Evolutionary conservation across 1,140 invertebrate species (phyloP).

Genomic region (Drosophila nasuta): DNA sequence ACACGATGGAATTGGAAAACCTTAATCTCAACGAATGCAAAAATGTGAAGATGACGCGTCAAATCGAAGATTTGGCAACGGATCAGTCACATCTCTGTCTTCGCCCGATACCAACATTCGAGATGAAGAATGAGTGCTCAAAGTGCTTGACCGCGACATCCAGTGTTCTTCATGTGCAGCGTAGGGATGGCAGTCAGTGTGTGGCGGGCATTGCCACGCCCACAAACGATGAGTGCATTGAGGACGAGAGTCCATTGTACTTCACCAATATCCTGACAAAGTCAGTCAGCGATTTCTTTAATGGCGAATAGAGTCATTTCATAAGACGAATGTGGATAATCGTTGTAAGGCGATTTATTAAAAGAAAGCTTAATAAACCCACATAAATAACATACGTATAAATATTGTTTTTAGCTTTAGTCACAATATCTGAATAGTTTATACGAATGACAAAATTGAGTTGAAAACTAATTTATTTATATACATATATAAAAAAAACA

Average conservation of each 20-base stretch:
- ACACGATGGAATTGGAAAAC: not conserved
- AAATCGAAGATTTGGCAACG: not conserved
- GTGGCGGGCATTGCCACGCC: constrained; percentile 52
- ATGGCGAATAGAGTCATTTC: too few relatives aligned
- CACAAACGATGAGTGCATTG: constrained; percentile 26
- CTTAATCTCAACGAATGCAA: not conserved
- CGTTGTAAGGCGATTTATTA: too few relatives aligned
- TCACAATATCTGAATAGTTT: too few relatives aligned
- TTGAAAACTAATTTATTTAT: too few relatives aligned
- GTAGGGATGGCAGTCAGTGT: constrained; percentile 14
- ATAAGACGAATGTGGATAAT: too few relatives aligned
- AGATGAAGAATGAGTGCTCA: not conserved
- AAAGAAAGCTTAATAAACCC: too few relatives aligned
- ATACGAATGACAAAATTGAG: too few relatives aligned
- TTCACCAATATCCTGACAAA: constrained; percentile 16
- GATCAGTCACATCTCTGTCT: constrained; percentile 23
- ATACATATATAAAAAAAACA: too few relatives aligned
- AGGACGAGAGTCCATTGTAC: not conserved
- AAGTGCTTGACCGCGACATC: constrained; percentile 31
- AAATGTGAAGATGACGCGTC: not conserved
- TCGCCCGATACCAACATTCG: not conserved
- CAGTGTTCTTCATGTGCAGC: constrained; percentile 41
- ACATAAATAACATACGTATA: too few relatives aligned
- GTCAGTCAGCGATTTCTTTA: too few relatives aligned
- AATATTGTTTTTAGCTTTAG: too few relatives aligned